Evolutionary conservation across 1,140 invertebrate genomes (phyloP), one percentile per base, ranked within the genome.

Genomic region (Linepithema humile): DNA sequence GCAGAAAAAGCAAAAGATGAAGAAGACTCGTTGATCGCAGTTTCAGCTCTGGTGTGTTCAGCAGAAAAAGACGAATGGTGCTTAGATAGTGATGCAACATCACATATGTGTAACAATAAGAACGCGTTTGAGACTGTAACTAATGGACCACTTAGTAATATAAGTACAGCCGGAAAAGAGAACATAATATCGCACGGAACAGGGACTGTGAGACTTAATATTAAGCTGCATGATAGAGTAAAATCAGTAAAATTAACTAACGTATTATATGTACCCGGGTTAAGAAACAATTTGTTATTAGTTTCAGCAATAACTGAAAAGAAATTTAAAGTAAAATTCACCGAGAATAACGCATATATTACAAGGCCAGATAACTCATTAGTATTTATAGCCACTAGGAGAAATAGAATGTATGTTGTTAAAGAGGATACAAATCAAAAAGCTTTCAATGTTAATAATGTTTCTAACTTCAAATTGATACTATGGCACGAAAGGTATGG

Each of bases 401-500:
- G 17, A 57, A 50, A 32, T 5, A 15, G 29, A 70, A 26, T 35
- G 17, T 53, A 87, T 55, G 84, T 90, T 83, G 74, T 89, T n/a
- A n/a, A n/a, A n/a, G n/a, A n/a, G 85, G 86, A 87, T 86, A 48
- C 60, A 84, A 60, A 55, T 83, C 17, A 92, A 93, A 74, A 90
- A n/a, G n/a, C 85, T 59, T n/a, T n/a, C n/a, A n/a, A 91, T 93
- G 85, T 48, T 91, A 89, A 83, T 60, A 83, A 12, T 89, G 2
- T 15, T 12, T 1, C 43, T 7, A 45, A 10, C 15, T n/a, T n/a
- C n/a, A 45, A 9, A 3, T 15, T 45, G 1, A 45, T 2, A 15
- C 9, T 2, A 55, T 80, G 75, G 7, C 7, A 32, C 29, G n/a
- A n/a, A n/a, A n/a, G n/a, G n/a, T n/a, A n/a, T n/a, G n/a, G n/a